Evolutionary conservation across 1,140 invertebrate genomes (phyloP).

Genomic region (Vollenhovia emeryi): DNA sequence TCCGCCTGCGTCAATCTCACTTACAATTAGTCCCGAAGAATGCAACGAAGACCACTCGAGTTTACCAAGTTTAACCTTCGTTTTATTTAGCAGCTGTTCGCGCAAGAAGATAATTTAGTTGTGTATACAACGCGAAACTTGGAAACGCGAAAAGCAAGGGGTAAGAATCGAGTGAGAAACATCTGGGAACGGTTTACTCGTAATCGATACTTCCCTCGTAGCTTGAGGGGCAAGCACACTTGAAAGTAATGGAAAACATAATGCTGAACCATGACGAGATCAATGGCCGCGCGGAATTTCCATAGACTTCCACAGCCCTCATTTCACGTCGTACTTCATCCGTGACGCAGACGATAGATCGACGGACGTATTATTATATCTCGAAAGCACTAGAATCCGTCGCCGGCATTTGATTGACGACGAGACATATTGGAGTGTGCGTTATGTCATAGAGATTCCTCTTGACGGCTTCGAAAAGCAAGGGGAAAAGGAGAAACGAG

Average conservation of each 20-base stretch:
- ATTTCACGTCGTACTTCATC: slow-evolving; percentile 41
- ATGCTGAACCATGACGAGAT: neutral
- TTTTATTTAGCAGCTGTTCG: neutral
- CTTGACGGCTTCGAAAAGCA: slow-evolving; percentile 59
- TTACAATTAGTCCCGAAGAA: neutral
- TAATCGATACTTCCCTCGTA: neutral
- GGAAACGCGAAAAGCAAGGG: neutral
- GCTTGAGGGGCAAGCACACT: neutral
- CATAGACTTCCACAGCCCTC: slow-evolving; percentile 18
- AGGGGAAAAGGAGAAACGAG: neutral
- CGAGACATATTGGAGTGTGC: slow-evolving; percentile 58
- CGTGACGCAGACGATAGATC: slow-evolving; percentile 60
- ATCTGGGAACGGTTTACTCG: neutral
- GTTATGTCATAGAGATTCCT: slow-evolving; percentile 57
- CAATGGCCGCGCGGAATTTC: neutral
- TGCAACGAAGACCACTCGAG: neutral
- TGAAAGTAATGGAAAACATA: slow-evolving; percentile 20
- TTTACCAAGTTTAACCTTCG: neutral
- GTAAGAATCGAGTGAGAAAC: neutral
- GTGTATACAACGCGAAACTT: neutral
- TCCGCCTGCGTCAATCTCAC: no score
- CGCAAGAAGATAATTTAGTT: neutral
- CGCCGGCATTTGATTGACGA: slow-evolving; percentile 68
- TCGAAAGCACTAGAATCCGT: slow-evolving; percentile 67
- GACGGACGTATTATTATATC: slow-evolving; percentile 69